These are phyloP conservation scores for Lasioglossum albipes DNA, from an alignment of 1,140 invertebrate genomes.

Conservation along the genomic window DNA sequence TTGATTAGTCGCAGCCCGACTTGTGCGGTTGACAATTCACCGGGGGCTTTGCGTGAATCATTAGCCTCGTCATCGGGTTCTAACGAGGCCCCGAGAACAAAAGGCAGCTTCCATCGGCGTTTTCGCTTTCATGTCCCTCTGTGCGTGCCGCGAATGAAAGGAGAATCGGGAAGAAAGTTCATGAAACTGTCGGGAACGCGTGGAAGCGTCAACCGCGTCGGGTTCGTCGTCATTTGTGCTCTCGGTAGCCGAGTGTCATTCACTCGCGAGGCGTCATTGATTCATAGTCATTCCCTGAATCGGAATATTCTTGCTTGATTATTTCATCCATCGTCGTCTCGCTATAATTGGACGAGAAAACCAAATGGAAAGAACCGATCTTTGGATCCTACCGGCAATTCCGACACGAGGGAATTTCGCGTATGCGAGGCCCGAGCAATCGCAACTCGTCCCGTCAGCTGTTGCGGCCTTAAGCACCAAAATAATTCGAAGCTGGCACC, in stretches of 20 bases:
- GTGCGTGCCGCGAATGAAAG: conserved; percentile 2
- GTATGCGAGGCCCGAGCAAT: conserved; percentile 21
- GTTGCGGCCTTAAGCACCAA: conserved; percentile 55
- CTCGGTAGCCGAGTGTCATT: conserved; percentile 9
- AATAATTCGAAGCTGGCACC: conserved; percentile 57
- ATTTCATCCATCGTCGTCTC: conserved; percentile 2
- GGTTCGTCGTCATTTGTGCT: conserved; percentile 28
- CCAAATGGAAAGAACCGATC: too few species aligned
- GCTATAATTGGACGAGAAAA: too few species aligned
- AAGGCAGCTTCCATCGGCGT: conserved; percentile 13
- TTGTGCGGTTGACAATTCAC: neutral
- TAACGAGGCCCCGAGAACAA: conserved; percentile 31
- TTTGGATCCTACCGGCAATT: neutral
- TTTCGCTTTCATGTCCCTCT: conserved; percentile 26
- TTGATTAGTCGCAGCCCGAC: too few species aligned
- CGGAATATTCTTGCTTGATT: neutral
- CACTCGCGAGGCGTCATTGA: conserved; percentile 2
- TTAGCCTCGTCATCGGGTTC: conserved; percentile 16
- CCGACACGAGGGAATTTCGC: conserved; percentile 25
- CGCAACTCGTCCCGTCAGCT: conserved; percentile 26
- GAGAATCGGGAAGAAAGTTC: conserved; percentile 21
- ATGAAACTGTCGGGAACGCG: conserved; percentile 8
- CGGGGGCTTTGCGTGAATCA: neutral
- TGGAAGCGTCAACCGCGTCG: neutral
- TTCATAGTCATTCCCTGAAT: neutral